Evolutionary conservation across 2,888 invertebrate genomes (phyloP), one percentile per base, ranked within the genome.

Genomic region (Laspeyria flexula): DNA sequence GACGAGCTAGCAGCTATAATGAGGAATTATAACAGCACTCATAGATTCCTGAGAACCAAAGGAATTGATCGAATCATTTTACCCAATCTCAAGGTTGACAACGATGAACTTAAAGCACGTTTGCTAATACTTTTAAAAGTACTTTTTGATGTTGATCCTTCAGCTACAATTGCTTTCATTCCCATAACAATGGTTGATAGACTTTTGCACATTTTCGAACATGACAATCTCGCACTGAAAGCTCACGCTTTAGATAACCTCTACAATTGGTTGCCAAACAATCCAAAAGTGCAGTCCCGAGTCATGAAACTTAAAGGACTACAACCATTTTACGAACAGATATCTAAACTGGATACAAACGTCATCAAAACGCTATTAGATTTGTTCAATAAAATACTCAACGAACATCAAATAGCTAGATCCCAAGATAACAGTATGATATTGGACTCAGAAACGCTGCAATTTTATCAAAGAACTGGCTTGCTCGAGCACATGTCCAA

Each of bases 301-400:
- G 79, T 90, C 0, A 88, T 90, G 85, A 85, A 84, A 58, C 21
- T 79, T 0, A 86, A 81, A 70, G 90, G 90, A 0, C 46, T 91
- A 0, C 80, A 83, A 34, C 79, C 84, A 0, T 90, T 91, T 53
- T 90, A 90, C 43, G 30, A 77, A 0, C 87, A 90, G 63, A 65
- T 88, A 0, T 13, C 68, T 0, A 82, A 84, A 43, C 48, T 90
- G 11, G 86, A 88, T 10, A 53, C 65, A 0, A 60, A 71, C 0
- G 74, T 73, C 0, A 69, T 86, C 5, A 57, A 75, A 16, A 76
- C 64, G 1, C 60, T 88, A 10, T 51, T 91, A 3, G 78, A 84
- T 7, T 58, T 91, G 0, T 88, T 90, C 12, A 86, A 86, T 63
- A 83, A 57, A n/a, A 81, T 91, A 39, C 29, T 90, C 1, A 71